Base-by-base conservation (phyloP, 2,113 vertebrate genomes). In the Hystrix cristata region DNA sequence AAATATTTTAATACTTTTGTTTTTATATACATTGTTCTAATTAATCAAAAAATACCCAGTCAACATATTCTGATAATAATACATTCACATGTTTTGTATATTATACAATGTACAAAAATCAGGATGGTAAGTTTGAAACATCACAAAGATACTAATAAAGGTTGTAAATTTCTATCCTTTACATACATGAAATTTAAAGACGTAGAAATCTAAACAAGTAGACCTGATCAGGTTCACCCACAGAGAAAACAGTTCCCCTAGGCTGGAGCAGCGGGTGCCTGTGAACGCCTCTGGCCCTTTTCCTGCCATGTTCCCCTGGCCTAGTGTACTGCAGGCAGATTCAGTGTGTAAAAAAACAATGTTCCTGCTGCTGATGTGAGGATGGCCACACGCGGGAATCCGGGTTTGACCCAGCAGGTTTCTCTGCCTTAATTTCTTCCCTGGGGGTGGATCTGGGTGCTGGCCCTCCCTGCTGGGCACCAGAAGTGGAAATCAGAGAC, bases 41-140 rank as follows among this genome's bases (percentile, higher is more conserved):
- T 92, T 92, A 92, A 80, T 90, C 38, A 95, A 25, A 31, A 92
- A 74, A 84, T 89, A 74, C 7, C 51, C 93, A 29, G 21, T 55
- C 19, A 53, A 94, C 65, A 60, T 71, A 69, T 82, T 91, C 72
- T 79, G 82, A 65, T 10, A 90, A 84, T 29, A 81, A 84, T 29
- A 81, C 25, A 72, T 27, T 65, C 64, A 81, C 13, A 62, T 11
- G 71, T 1, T 4, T 92, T 62, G 59, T 69, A 67, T 5, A 87
- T 21, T 85, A 84, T 3, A 0, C 46, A 86, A 87, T 21, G 82
- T 25, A 62, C 8, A 90, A 90, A 79, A 1, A 21, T 84, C 87
- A 29, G 21, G 14, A 65, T 71, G 18, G 48, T 10, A 48, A 60
- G 5, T 88, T 48, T 69, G 59, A 95, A 96, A 96, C 29, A 96